These are phyloP conservation scores for Pachypsylla venusta DNA, from an alignment of 1,140 invertebrate species.

Conservation along the genomic window DNA sequence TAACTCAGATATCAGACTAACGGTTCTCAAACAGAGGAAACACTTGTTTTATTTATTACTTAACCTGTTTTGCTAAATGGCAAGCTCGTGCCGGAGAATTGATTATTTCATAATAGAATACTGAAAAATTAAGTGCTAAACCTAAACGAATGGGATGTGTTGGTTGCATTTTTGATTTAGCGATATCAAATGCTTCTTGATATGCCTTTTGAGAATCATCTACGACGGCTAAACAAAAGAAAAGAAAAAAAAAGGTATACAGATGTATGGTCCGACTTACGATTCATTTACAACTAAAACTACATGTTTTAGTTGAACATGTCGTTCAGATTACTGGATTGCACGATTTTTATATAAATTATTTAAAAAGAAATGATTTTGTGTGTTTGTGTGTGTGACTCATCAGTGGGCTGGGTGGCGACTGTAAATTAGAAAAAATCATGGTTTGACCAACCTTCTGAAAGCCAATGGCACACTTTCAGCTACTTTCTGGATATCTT, in stretches of 20 bases:
- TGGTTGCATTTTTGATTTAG: conserved; percentile 94
- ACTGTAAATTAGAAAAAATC: no score
- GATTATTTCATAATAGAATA: conserved; percentile 98
- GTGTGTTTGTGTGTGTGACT: conserved; percentile 3
- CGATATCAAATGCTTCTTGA: conserved; percentile 97
- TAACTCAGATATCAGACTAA: conserved; percentile 20
- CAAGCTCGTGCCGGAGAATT: conserved; percentile 92
- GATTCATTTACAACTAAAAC: no score
- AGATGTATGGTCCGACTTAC: not conserved
- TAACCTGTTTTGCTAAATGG: conserved; percentile 93
- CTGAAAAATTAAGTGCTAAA: conserved; percentile 94
- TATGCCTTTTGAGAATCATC: conserved; percentile 97
- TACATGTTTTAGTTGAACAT: no score
- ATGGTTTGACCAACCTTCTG: no score
- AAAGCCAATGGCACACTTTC: no score
- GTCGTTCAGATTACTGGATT: no score
- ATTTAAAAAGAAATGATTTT: not conserved
- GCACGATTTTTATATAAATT: no score
- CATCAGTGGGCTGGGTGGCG: conserved; percentile 6
- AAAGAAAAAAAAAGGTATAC: conserved; percentile 15
- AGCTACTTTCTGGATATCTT: no score
- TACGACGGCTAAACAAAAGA: conserved; percentile 64
- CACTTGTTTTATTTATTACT: conserved; percentile 14
- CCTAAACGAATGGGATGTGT: conserved; percentile 95
- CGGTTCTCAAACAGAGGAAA: no score